Evolutionary conservation across 2,888 invertebrate genomes (phyloP).

Genomic region (Bombylius major): DNA sequence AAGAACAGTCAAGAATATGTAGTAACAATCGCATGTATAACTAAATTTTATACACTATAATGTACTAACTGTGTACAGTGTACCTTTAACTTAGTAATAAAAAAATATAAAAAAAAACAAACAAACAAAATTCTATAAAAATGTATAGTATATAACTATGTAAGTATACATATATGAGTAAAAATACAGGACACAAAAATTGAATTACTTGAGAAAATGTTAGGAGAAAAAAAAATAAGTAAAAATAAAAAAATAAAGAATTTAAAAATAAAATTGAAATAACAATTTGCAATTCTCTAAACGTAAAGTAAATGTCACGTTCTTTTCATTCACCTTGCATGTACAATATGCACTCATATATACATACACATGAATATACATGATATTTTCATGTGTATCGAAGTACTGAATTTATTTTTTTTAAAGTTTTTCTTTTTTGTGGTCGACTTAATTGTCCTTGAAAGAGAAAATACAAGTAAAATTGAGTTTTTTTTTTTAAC

Average conservation of each 20-base stretch:
- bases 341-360: no score
- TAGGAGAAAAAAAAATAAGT: neutral
- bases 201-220: neutral
- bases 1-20: neutral
- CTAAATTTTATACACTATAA: no score
- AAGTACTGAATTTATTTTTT: no score
- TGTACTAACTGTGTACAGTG: no score
- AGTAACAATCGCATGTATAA: no score
- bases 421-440: neutral
- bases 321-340: neutral
- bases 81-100: no score
- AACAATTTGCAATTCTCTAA: neutral
- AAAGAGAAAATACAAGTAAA: neutral
- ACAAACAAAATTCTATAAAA: no score
- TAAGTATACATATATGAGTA: no score
- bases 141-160: no score
- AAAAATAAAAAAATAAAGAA: no score
- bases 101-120: no score
- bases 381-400: neutral
- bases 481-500: neutral
- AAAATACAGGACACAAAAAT: neutral
- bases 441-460: conserved; percentile 5
- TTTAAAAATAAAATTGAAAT: no score
- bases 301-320: neutral
- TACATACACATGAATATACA: neutral